Conservation (phyloP, 2,113 vertebrate genomes). For the Coryphaenoides rupestris region DNA sequence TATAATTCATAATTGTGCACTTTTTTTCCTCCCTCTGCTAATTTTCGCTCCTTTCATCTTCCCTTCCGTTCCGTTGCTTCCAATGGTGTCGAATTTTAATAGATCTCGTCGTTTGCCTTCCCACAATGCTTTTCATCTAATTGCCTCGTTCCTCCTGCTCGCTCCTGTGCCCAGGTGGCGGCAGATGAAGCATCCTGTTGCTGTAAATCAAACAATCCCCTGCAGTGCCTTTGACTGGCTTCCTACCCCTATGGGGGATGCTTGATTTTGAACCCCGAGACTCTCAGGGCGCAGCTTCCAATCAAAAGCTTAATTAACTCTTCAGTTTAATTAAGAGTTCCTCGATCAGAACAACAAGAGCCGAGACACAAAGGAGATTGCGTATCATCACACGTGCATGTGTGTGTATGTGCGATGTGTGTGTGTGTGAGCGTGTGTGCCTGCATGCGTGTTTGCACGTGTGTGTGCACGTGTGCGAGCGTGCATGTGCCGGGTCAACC, state of each 20-base stretch:
- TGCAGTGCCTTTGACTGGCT: neutral
- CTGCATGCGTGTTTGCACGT: neutral
- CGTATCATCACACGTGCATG: neutral
- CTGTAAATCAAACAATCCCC: neutral
- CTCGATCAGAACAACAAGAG: conserved; percentile 9
- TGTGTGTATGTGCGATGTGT: neutral
- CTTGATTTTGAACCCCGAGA: neutral
- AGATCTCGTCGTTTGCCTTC: neutral
- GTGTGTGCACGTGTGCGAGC: neutral
- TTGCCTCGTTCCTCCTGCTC: neutral
- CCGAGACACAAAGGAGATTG: neutral
- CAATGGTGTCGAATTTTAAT: neutral
- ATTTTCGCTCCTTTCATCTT: neutral
- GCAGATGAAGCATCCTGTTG: neutral
- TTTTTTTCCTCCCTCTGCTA: neutral
- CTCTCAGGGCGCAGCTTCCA: conserved; percentile 7
- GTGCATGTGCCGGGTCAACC: too few relatives aligned
- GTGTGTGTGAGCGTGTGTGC: neutral
- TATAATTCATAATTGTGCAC: too few relatives aligned
- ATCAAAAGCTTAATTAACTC: conserved; percentile 42
- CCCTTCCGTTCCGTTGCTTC: neutral
- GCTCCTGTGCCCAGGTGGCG: neutral
- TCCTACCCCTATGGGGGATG: neutral
- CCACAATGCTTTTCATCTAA: neutral
- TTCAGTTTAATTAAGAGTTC: conserved; percentile 26